Conservation (phyloP, 2,797 vertebrate species). For the Lithobates pipiens region DNA sequence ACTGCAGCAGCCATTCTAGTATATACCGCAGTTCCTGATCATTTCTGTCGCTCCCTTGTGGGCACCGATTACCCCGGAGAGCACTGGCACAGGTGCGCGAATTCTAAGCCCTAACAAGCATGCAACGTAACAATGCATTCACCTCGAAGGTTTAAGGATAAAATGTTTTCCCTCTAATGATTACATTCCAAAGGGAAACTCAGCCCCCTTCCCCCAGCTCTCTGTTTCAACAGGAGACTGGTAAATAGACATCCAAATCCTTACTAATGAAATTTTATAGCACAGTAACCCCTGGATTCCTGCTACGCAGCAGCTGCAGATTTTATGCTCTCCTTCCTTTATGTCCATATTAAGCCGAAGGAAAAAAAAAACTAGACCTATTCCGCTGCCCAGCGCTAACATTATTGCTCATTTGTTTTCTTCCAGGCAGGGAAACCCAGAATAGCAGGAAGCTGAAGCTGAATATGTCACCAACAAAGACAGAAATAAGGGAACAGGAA, state of each 20-base stretch:
- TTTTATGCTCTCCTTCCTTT: conserved; percentile 31
- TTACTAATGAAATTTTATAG: conserved; percentile 24
- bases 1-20: neutral
- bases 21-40: neutral
- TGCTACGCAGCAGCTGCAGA: conserved; percentile 20
- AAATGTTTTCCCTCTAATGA: conserved; percentile 33
- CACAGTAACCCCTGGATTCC: conserved; percentile 24
- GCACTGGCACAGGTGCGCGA: neutral
- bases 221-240: conserved; percentile 12
- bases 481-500: conserved; percentile 28
- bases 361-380: neutral
- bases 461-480: conserved; percentile 32
- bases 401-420: conserved; percentile 27
- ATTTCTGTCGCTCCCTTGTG: neutral
- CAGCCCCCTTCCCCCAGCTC: conserved; percentile 3
- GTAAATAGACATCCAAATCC: conserved; percentile 28
- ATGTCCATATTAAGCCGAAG: conserved; percentile 49
- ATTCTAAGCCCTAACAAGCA: neutral
- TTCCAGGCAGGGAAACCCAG: conserved; percentile 12
- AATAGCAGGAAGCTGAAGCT: conserved; percentile 53
- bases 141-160: neutral
- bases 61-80: neutral
- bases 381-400: conserved; percentile 11
- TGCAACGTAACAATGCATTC: neutral
- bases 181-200: conserved; percentile 33